These are phyloP conservation scores for Poecilia wingei DNA, from an alignment of 2,797 vertebrate genomes.

Conservation along the genomic window DNA sequence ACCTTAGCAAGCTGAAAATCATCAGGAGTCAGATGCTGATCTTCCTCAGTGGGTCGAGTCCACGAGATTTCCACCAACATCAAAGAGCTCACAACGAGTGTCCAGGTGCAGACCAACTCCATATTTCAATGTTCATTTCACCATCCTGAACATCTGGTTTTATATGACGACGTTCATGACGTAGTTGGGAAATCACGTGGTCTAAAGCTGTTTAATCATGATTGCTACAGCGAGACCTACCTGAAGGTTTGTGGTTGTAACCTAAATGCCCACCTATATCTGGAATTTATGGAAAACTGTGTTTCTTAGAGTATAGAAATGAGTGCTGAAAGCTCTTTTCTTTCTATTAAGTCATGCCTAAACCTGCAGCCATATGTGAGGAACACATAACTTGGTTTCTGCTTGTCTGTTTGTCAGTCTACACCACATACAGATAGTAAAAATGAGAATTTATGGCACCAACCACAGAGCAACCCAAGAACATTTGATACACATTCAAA, in stretches of 20 bases:
- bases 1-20: slow-evolving; percentile 72
- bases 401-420: slow-evolving; percentile 10
- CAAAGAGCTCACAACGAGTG: slow-evolving; percentile 50
- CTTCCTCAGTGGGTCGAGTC: slow-evolving; percentile 54
- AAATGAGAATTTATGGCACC: not conserved
- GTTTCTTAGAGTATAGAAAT: slow-evolving; percentile 23
- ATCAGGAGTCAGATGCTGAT: slow-evolving; percentile 43
- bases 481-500: not conserved
- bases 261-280: slow-evolving; percentile 50
- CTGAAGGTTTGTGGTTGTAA: slow-evolving; percentile 62
- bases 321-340: slow-evolving; percentile 3
- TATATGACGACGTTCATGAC: slow-evolving; percentile 49
- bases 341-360: slow-evolving; percentile 22
- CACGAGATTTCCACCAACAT: slow-evolving; percentile 42
- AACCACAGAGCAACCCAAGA: slow-evolving; percentile 7
- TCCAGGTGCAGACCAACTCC: slow-evolving; percentile 59
- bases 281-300: slow-evolving; percentile 45
- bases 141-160: slow-evolving; percentile 42
- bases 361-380: slow-evolving; percentile 28
- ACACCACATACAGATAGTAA: slow-evolving; percentile 2
- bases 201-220: slow-evolving; percentile 27
- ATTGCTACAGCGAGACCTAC: slow-evolving; percentile 47
- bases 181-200: slow-evolving; percentile 53
- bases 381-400: slow-evolving; percentile 11
- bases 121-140: slow-evolving; percentile 57